Evolutionary conservation across 2,888 invertebrate species (phyloP).

Genomic region (Phragmatobia fuliginosa): DNA sequence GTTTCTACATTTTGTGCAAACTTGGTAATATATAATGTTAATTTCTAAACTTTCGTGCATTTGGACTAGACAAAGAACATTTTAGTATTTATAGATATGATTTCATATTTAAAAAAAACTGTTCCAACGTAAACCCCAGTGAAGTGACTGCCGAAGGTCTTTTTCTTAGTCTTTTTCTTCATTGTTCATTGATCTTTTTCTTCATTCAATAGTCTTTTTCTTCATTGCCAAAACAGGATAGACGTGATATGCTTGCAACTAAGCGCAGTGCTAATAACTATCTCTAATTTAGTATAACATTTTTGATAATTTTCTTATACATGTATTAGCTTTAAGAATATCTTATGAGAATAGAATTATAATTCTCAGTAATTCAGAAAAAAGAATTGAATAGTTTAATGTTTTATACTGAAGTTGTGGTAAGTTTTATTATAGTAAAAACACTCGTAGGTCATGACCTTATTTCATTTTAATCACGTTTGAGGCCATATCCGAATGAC

Average conservation of each 20-base stretch:
- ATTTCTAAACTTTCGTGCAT: not conserved
- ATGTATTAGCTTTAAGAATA: too few relatives aligned
- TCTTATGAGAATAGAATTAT: too few relatives aligned
- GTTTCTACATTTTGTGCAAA: not conserved
- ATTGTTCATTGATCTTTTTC: too few relatives aligned
- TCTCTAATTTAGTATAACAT: not conserved
- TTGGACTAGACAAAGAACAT: not conserved
- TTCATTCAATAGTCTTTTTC: too few relatives aligned
- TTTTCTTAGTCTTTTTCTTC: not conserved
- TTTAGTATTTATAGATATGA: not conserved
- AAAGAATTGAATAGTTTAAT: too few relatives aligned
- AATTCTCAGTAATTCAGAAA: too few relatives aligned
- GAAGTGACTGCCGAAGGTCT: not conserved
- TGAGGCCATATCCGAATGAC: not conserved
- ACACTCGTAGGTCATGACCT: not conserved
- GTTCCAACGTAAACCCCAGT: not conserved
- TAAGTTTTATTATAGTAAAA: not conserved
- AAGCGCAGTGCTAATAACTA: not conserved
- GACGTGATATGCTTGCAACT: not conserved
- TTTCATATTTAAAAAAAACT: too few relatives aligned
- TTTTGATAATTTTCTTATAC: not conserved
- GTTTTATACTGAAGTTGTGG: not conserved
- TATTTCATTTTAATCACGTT: not conserved
- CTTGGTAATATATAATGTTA: not conserved
- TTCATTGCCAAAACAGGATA: too few relatives aligned